These are phyloP conservation scores for Hybos culiciformis DNA, from an alignment of 2,888 invertebrate genomes.

Conservation along the genomic window DNA sequence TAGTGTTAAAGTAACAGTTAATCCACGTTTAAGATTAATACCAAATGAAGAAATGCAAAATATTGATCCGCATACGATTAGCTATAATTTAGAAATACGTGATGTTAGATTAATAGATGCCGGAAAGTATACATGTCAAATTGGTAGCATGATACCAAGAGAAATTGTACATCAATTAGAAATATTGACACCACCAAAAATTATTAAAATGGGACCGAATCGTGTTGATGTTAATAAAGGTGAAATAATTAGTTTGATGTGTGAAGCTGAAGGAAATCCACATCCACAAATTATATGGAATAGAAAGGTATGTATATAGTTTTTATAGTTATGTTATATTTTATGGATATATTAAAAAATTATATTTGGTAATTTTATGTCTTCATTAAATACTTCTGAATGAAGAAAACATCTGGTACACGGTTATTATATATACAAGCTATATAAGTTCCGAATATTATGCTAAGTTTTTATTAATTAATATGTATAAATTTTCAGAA, in stretches of 20 bases:
- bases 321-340: not conserved
- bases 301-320: slow-evolving; percentile 33
- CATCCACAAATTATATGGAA: slow-evolving; percentile 41
- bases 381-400: no score
- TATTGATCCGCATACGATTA: slow-evolving; percentile 22
- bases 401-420: no score
- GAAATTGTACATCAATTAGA: slow-evolving; percentile 41
- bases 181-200: slow-evolving; percentile 42
- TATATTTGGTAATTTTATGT: no score
- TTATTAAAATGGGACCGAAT: slow-evolving; percentile 39
- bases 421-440: no score
- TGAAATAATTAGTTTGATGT: slow-evolving; percentile 38
- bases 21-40: slow-evolving; percentile 37
- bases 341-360: no score
- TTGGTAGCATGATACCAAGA: slow-evolving; percentile 37
- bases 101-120: slow-evolving; percentile 39
- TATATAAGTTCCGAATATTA: no score
- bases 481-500: slow-evolving; percentile 25
- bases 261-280: slow-evolving; percentile 41
- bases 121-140: slow-evolving; percentile 42
- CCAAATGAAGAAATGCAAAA: slow-evolving; percentile 23
- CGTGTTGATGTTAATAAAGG: slow-evolving; percentile 41
- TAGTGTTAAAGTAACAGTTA: slow-evolving; percentile 38
- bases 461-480: not conserved
- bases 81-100: slow-evolving; percentile 39